Evolutionary conservation across 1,140 invertebrate species (phyloP).

Genomic region (Meteorus sp.): DNA sequence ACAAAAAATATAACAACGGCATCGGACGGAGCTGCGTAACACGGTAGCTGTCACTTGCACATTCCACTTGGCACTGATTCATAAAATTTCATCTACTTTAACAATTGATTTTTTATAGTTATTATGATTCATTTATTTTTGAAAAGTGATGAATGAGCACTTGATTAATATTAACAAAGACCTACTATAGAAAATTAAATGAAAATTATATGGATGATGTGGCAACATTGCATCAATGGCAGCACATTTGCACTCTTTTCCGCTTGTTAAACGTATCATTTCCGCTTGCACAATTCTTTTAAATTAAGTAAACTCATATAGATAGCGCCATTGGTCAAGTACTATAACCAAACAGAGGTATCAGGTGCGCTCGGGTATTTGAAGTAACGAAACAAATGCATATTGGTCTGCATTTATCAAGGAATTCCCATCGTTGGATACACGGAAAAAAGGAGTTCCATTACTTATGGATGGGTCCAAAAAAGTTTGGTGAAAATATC

Average conservation of each 20-base stretch:
- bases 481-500: too few species aligned
- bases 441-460: too few species aligned
- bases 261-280: not conserved
- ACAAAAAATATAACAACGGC: conserved; percentile 41
- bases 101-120: conserved; percentile 36
- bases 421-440: too few species aligned
- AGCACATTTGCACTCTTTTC: conserved; percentile 29
- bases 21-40: conserved; percentile 59
- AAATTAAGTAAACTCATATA: not conserved
- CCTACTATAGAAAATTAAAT: conserved; percentile 32
- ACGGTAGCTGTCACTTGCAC: conserved; percentile 56
- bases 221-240: conserved; percentile 48
- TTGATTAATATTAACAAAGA: conserved; percentile 42
- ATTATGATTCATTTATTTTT: conserved; percentile 39
- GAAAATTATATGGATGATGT: conserved; percentile 48
- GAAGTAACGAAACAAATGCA: too few species aligned
- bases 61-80: conserved; percentile 57
- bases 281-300: too few species aligned
- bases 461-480: too few species aligned
- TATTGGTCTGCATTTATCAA: too few species aligned
- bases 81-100: conserved; percentile 35
- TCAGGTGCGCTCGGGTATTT: too few species aligned
- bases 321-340: conserved; percentile 2
- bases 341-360: too few species aligned
- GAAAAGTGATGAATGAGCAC: conserved; percentile 16